phyloP scores from a whole-genome alignment of 2,113 vertebrate species.

The Anoura caudifer region DNA sequence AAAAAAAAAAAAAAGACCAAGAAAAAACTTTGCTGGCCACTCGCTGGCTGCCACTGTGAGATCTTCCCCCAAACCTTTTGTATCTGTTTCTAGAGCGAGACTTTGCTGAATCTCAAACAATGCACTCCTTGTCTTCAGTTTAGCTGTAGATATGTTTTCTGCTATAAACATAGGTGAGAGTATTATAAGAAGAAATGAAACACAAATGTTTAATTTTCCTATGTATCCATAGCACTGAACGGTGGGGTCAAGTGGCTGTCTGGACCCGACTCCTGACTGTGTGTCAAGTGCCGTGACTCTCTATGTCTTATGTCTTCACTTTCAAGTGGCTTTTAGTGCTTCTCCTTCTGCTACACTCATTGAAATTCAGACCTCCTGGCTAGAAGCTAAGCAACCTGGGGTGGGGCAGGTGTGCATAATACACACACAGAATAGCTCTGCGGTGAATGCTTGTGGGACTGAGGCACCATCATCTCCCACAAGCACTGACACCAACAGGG shows the following conservation, averaged over 20 bases:
- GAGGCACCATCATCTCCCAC: neutral
- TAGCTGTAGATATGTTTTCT: neutral
- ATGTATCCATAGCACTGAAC: neutral
- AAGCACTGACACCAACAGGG: neutral
- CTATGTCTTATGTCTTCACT: neutral
- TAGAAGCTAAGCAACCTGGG: neutral
- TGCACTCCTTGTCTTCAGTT: neutral
- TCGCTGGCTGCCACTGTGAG: neutral
- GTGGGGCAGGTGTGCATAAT: neutral
- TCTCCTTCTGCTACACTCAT: neutral
- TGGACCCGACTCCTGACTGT: neutral
- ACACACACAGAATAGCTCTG: neutral
- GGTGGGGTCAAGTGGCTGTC: neutral
- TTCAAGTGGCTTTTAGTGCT: neutral
- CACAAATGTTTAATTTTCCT: neutral
- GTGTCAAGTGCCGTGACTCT: neutral
- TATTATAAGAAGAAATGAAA: neutral
- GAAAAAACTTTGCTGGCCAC: neutral
- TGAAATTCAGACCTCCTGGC: slow-evolving; percentile 5
- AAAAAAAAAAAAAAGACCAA: neutral
- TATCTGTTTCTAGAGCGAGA: neutral
- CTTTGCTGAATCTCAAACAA: neutral
- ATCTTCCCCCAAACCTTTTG: neutral
- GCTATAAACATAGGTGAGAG: neutral
- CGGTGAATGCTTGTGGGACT: neutral